Evolutionary conservation across 1,140 invertebrate species (phyloP).

Genomic region (Ceratosolen fusciceps): DNA sequence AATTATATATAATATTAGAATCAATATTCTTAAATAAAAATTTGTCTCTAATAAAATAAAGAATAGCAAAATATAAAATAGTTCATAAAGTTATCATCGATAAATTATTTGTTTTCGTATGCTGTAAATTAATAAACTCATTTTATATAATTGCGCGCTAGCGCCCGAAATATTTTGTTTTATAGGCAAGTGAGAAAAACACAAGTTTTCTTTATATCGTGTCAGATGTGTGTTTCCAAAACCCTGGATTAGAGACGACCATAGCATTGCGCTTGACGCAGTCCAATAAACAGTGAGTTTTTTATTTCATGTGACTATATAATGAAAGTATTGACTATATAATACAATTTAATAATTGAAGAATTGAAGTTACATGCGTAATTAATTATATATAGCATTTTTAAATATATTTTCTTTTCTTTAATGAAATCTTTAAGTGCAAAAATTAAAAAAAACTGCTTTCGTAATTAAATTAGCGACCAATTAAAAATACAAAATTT

Average conservation of each 20-base stretch:
- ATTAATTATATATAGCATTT: background rate
- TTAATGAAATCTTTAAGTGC: too few species aligned
- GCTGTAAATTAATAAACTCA: background rate
- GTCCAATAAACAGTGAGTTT: constrained; percentile 60
- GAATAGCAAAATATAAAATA: too few species aligned
- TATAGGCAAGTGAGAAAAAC: constrained; percentile 34
- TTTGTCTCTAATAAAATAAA: too few species aligned
- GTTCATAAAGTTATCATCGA: too few species aligned
- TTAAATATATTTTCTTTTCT: background rate
- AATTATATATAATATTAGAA: too few species aligned
- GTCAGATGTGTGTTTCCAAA: constrained; percentile 64
- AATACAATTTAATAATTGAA: constrained; percentile 34
- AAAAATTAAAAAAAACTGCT: too few species aligned
- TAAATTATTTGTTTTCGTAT: too few species aligned
- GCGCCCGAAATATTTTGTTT: constrained; percentile 4
- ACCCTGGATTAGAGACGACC: constrained; percentile 61
- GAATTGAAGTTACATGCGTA: constrained; percentile 8
- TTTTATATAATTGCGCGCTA: background rate
- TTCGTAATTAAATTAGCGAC: too few species aligned
- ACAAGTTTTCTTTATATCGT: constrained; percentile 55
- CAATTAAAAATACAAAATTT: too few species aligned
- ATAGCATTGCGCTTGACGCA: constrained; percentile 57
- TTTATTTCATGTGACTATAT: constrained; percentile 45
- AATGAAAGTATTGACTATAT: background rate
- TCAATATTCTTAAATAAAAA: too few species aligned